These are phyloP conservation scores for Isoperla grammatica DNA, from an alignment of 2,888 invertebrate species.

Conservation along the genomic window DNA sequence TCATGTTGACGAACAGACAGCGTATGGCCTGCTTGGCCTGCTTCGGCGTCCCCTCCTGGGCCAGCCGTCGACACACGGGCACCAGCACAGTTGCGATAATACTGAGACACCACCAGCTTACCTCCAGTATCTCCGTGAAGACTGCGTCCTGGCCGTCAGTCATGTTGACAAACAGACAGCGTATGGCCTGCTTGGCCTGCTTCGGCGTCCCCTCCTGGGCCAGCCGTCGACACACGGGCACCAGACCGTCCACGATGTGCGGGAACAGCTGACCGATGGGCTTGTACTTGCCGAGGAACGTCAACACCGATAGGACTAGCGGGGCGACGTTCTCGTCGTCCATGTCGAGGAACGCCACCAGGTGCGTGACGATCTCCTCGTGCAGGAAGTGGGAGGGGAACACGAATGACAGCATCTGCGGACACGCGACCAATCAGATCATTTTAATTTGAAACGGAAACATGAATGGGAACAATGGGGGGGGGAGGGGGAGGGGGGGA, in stretches of 20 bases:
- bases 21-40: constrained; percentile 96
- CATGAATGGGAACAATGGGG: too few species aligned
- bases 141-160: constrained; percentile 62
- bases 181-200: constrained; percentile 94
- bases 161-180: constrained; percentile 85
- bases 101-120: constrained; percentile 31
- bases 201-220: constrained; percentile 87
- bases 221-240: constrained; percentile 82
- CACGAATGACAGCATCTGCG: constrained; percentile 77
- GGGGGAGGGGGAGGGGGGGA: too few species aligned
- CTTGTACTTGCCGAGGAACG: constrained; percentile 60
- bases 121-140: constrained; percentile 77
- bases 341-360: constrained; percentile 69
- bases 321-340: constrained; percentile 79
- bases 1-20: constrained; percentile 82
- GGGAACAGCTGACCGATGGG: constrained; percentile 62
- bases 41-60: constrained; percentile 84
- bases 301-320: constrained; percentile 74
- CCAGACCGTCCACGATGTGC: constrained; percentile 67
- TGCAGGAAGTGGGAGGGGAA: constrained; percentile 91
- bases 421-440: constrained; percentile 16
- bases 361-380: constrained; percentile 70
- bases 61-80: constrained; percentile 82
- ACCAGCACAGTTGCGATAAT: too few species aligned
- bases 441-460: too few species aligned